A percentile compares a stretch with the other conserved stretches of the same genome.
phyloP scores from a whole-genome alignment of 2,888 invertebrate genomes.

The Rhagonycha fulva region DNA sequence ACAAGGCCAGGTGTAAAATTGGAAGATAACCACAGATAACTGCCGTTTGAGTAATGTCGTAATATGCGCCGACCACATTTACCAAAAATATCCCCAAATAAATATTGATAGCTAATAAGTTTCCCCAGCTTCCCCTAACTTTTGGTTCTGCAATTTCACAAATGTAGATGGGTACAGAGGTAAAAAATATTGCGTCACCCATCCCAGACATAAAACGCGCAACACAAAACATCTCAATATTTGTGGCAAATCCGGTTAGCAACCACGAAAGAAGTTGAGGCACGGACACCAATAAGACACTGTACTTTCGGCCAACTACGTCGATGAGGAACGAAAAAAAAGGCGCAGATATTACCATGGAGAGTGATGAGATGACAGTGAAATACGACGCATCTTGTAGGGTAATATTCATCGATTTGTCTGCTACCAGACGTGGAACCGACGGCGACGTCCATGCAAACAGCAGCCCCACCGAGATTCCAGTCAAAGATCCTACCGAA shows the following conservation, averaged over 20 bases:
- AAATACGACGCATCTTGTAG: neutral
- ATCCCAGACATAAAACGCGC: slow-evolving; percentile 42
- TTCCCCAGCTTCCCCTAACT: slow-evolving; percentile 45
- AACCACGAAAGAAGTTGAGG: slow-evolving; percentile 31
- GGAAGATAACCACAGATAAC: neutral
- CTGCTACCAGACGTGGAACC: slow-evolving; percentile 13
- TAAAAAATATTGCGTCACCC: slow-evolving; percentile 40
- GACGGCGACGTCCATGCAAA: slow-evolving; percentile 32
- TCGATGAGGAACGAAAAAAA: neutral
- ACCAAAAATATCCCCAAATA: slow-evolving; percentile 41
- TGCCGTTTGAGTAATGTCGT: neutral
- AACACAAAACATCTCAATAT: slow-evolving; percentile 42
- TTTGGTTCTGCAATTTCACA: slow-evolving; percentile 45
- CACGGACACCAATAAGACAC: neutral
- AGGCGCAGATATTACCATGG: neutral
- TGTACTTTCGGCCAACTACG: neutral
- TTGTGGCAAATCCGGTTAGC: slow-evolving; percentile 37
- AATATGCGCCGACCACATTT: slow-evolving; percentile 56
- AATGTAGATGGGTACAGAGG: slow-evolving; percentile 43
- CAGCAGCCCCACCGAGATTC: slow-evolving; percentile 25
- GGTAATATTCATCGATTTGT: slow-evolving; percentile 7
- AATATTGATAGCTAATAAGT: slow-evolving; percentile 36
- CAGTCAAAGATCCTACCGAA: slow-evolving; percentile 30
- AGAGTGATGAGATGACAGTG: neutral
- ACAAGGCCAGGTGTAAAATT: neutral